Percentiles rank a stretch among this genome's conserved stretches.
These are phyloP conservation scores for Dolichallabes microphthalmus DNA, from an alignment of 2,113 vertebrate species.

Conservation along the genomic window DNA sequence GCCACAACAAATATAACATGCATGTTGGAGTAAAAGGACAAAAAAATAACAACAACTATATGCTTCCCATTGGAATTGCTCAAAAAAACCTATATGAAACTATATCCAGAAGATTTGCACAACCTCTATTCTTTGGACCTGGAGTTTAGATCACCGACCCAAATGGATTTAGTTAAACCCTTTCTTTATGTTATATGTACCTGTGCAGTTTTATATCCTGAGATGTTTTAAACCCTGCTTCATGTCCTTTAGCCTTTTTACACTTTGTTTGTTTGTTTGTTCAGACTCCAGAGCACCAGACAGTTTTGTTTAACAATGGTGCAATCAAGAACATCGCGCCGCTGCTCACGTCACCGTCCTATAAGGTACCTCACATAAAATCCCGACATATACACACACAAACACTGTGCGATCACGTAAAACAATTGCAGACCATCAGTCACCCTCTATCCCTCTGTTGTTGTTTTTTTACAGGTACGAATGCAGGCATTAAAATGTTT, in stretches of 20 bases:
- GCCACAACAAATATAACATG: not conserved
- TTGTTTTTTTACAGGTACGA: slow-evolving; percentile 78
- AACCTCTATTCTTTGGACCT: not conserved
- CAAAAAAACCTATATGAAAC: not conserved
- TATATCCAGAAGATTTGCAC: not conserved
- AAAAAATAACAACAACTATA: too few relatives aligned
- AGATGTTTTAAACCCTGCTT: not conserved
- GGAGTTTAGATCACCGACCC: not conserved
- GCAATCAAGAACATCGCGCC: slow-evolving; percentile 96
- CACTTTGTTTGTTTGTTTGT: slow-evolving; percentile 32
- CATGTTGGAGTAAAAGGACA: not conserved
- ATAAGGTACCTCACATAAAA: slow-evolving; percentile 81
- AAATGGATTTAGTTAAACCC: not conserved
- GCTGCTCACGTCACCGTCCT: slow-evolving; percentile 87
- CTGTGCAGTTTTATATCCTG: not conserved
- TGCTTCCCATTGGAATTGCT: not conserved
- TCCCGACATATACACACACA: not conserved
- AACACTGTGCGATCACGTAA: not conserved
- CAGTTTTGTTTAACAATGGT: slow-evolving; percentile 92
- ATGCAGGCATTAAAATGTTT: slow-evolving; percentile 99
- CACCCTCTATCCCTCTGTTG: not conserved
- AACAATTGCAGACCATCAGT: not conserved
- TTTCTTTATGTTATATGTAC: not conserved
- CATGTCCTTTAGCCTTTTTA: not conserved
- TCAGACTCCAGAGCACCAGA: slow-evolving; percentile 96